phyloP scores from a whole-genome alignment of 2,113 vertebrate species.

The Epinephelus moara region DNA sequence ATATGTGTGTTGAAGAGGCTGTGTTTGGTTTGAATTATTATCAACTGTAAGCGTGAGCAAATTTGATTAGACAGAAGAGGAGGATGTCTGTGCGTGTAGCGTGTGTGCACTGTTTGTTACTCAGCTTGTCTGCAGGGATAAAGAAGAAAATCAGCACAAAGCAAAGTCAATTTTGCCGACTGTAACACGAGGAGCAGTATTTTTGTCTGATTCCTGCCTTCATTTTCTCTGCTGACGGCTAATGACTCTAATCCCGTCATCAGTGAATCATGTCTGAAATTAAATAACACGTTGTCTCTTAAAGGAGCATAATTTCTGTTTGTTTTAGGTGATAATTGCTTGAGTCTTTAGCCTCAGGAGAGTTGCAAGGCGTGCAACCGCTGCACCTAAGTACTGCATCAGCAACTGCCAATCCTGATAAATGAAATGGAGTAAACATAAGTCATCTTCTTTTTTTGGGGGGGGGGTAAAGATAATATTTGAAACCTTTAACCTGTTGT shows the following conservation, averaged over 20 bases:
- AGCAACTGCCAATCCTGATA: neutral
- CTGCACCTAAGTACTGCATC: constrained; percentile 17
- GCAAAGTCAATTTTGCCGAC: neutral
- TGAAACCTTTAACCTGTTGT: neutral
- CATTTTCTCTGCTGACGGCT: constrained; percentile 25
- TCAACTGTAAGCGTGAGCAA: neutral
- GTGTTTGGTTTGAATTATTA: constrained; percentile 17
- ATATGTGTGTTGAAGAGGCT: constrained; percentile 3
- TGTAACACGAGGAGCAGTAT: neutral
- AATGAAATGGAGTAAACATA: constrained; percentile 17
- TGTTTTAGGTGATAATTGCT: constrained; percentile 64
- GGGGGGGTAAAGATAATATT: neutral
- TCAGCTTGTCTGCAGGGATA: constrained; percentile 18
- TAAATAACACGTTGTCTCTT: constrained; percentile 61
- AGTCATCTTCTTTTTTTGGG: neutral
- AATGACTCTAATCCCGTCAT: constrained; percentile 40
- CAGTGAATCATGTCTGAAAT: constrained; percentile 71
- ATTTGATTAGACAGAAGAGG: constrained; percentile 4
- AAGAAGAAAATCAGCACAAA: neutral
- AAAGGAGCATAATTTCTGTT: constrained; percentile 57
- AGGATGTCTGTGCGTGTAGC: neutral
- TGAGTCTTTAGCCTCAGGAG: constrained; percentile 41
- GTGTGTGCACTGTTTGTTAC: neutral
- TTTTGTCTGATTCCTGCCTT: neutral
- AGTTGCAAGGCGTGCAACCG: constrained; percentile 10